Percentiles rank a stretch among this genome's conserved stretches.
phyloP scores from a whole-genome alignment of 2,113 vertebrate species.

The Trogon melanurus region DNA sequence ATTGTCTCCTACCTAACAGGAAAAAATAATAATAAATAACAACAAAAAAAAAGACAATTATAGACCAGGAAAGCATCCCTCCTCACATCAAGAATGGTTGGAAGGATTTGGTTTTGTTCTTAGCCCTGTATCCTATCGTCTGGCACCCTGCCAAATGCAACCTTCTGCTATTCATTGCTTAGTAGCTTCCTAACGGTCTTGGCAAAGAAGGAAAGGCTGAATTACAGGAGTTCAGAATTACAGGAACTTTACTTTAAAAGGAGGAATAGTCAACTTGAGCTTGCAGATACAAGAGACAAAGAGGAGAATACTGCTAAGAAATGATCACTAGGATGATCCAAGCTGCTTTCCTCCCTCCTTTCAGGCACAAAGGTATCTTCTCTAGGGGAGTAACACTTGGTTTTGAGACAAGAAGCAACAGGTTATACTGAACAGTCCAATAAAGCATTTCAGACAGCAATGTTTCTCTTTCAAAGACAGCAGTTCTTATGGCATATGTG shows the following conservation, averaged over 20 bases:
- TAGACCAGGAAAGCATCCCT: neutral
- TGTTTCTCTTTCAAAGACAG: neutral
- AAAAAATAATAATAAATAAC: too few relatives aligned
- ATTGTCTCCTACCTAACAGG: neutral
- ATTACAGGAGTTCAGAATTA: neutral
- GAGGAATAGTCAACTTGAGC: slow-evolving; percentile 4
- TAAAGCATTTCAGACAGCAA: slow-evolving; percentile 5
- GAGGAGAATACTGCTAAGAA: slow-evolving; percentile 27
- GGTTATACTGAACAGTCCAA: neutral
- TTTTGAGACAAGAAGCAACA: neutral
- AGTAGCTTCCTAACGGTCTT: neutral
- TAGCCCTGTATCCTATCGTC: neutral
- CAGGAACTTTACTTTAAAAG: slow-evolving; percentile 42
- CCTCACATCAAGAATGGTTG: neutral
- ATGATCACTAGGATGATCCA: slow-evolving; percentile 8
- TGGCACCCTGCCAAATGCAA: neutral
- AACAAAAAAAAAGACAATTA: neutral
- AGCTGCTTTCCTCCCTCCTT: neutral
- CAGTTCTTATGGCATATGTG: neutral
- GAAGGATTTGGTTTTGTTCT: neutral
- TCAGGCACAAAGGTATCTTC: neutral
- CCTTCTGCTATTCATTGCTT: neutral
- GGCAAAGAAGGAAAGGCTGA: neutral
- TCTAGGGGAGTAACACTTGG: neutral
- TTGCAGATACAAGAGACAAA: neutral